Evolutionary conservation across 2,888 invertebrate species (phyloP).

Genomic region (Lasioglossum leucozonium): DNA sequence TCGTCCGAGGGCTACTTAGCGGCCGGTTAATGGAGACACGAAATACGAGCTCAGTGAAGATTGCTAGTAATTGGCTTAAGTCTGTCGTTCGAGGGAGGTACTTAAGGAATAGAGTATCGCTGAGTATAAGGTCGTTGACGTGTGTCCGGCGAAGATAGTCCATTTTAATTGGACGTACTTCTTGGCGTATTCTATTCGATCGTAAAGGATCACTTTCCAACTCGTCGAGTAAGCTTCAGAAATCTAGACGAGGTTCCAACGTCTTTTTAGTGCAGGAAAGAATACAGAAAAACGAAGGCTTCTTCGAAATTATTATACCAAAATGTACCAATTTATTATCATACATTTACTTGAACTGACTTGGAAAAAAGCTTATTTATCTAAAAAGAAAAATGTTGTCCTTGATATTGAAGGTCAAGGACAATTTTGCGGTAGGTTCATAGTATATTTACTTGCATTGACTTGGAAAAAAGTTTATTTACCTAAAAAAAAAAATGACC

Average conservation of each 20-base stretch:
- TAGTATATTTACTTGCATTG: no score
- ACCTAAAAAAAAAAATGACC: no score
- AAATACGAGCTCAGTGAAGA: constrained; percentile 45
- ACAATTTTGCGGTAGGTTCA: no score
- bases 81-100: constrained; percentile 32
- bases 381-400: no score
- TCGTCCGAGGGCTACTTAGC: constrained; percentile 46
- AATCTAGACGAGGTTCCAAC: neutral
- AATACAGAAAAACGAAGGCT: no score
- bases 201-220: neutral
- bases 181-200: neutral
- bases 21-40: constrained; percentile 47
- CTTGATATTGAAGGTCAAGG: no score
- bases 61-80: constrained; percentile 53
- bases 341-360: no score
- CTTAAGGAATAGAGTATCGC: constrained; percentile 46
- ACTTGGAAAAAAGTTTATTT: no score
- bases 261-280: no score
- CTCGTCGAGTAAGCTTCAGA: neutral
- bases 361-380: no score
- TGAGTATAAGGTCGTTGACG: neutral
- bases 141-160: neutral
- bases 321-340: neutral
- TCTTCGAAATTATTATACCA: neutral
- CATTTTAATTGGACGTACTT: neutral